Base-by-base conservation (phyloP, 2,888 invertebrate genomes). In the Poecilobothrus nobilitatus region DNA sequence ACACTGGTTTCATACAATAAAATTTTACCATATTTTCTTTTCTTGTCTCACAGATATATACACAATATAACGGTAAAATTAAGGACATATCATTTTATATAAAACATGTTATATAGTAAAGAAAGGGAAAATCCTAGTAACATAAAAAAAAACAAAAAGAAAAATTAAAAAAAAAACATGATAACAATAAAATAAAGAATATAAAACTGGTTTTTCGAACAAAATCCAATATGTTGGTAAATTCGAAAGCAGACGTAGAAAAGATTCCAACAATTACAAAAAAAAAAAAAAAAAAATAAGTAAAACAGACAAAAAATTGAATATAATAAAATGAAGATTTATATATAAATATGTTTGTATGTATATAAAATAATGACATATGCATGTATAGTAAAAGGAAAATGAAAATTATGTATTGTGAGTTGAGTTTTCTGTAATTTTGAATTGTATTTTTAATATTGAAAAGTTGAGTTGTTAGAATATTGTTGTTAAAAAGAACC, bases 151-250 rank as follows among this genome's bases (percentile, higher is more conserved):
- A 44, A 44, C 12, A 44, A 44, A 7, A 44, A 44, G 9, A 44
- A 44, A 44, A 44, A 44, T 15, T 10, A 15, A 44, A 44, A 18
- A 18, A 53, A 53, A 53, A 53, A 53, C 1, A 18, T 18, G 44
- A 44, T 10, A 5, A 41, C 18, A 53, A 53, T 53, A 53, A 53
- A 53, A 53, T 53, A 53, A 27, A 8, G 37, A 37, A 12, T 37
- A 53, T 53, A 53, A 41, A 41, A 53, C 53, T 53, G 53, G 27
- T 53, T 53, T 53, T 53, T 53, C 53, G 53, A 53, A 53, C 27
- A 27, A 53, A 53, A 53, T 53, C 53, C 53, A 81, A 81, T 81
- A 81, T 81, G 81, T 80, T 78, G 78, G 76, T 75, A 79, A 79
- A 79, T 78, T 78, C 75, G 76, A 79, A 79, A 81, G 76, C 81